Percentiles rank a stretch among this genome's conserved stretches.
Conservation (phyloP, 2,888 invertebrate species). For the Smittia aterrima region DNA sequence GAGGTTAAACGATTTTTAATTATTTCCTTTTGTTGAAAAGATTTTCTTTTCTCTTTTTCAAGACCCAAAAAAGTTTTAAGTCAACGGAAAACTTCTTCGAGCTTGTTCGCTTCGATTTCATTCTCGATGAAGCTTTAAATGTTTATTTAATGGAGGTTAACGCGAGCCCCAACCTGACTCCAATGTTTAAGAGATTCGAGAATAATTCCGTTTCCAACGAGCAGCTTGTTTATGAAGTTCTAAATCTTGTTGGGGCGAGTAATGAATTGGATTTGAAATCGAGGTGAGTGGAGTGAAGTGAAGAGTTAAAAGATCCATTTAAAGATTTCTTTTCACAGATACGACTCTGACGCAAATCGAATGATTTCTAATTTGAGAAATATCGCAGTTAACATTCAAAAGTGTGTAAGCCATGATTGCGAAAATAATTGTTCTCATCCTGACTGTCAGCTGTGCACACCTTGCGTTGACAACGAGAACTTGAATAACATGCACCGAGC, state of each 20-base stretch:
- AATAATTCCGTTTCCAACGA: constrained; percentile 80
- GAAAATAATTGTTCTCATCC: background rate
- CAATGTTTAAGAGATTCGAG: constrained; percentile 68
- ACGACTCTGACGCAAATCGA: background rate
- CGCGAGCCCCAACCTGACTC: constrained; percentile 93
- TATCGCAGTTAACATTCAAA: background rate
- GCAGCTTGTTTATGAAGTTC: constrained; percentile 78
- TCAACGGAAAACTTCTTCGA: constrained; percentile 68
- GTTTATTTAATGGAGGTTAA: constrained; percentile 88
- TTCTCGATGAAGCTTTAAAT: constrained; percentile 76
- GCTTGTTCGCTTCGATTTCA: constrained; percentile 85
- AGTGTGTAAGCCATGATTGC: background rate
- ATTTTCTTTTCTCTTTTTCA: background rate
- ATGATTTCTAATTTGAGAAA: background rate
- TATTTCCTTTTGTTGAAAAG: background rate
- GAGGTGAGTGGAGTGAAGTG: no score
- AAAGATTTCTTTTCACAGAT: background rate
- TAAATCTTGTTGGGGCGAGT: constrained; percentile 65
- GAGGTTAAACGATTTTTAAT: background rate
- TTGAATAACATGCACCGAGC: background rate
- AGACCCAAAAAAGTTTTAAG: background rate
- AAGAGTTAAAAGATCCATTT: background rate
- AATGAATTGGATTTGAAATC: background rate
- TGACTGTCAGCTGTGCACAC: background rate
- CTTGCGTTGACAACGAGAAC: background rate